A percentile compares a stretch with the other conserved stretches of the same genome.
Conservation (phyloP, 2,797 vertebrate species). For the Esox masquinongy region DNA sequence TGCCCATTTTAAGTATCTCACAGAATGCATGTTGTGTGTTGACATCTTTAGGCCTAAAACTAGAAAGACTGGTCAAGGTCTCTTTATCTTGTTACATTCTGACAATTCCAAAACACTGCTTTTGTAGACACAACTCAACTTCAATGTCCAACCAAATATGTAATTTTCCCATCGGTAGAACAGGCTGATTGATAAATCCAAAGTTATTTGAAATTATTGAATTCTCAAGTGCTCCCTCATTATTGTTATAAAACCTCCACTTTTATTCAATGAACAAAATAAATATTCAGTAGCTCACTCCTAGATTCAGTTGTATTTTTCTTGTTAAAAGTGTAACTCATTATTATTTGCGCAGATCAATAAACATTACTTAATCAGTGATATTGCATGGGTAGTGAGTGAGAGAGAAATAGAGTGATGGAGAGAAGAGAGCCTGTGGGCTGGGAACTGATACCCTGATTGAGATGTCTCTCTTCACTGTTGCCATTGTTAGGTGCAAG, state of each 20-base stretch:
- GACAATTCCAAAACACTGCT: background rate
- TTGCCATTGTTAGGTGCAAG: conserved; percentile 53
- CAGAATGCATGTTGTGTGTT: background rate
- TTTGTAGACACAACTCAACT: background rate
- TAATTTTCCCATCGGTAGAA: background rate
- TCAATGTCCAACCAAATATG: background rate
- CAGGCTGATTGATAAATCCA: too few relatives aligned
- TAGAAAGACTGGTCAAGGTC: background rate
- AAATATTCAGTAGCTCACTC: conserved; percentile 30
- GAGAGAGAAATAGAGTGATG: background rate
- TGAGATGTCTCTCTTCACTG: conserved; percentile 26
- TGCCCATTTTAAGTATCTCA: background rate
- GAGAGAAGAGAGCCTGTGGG: conserved; percentile 15
- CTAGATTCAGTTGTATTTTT: conserved; percentile 51
- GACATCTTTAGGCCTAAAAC: background rate
- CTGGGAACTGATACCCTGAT: conserved; percentile 62
- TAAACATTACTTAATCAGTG: conserved; percentile 59
- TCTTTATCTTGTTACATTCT: background rate
- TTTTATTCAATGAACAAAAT: conserved; percentile 42
- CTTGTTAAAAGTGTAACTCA: conserved; percentile 31
- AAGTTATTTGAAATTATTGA: background rate
- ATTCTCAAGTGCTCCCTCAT: conserved; percentile 25
- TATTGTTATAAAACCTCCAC: conserved; percentile 50
- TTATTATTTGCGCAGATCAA: conserved; percentile 61
- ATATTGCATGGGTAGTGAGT: conserved; percentile 40